Base-by-base conservation (phyloP, 2,113 vertebrate species). In the Otolemur garnettii region DNA sequence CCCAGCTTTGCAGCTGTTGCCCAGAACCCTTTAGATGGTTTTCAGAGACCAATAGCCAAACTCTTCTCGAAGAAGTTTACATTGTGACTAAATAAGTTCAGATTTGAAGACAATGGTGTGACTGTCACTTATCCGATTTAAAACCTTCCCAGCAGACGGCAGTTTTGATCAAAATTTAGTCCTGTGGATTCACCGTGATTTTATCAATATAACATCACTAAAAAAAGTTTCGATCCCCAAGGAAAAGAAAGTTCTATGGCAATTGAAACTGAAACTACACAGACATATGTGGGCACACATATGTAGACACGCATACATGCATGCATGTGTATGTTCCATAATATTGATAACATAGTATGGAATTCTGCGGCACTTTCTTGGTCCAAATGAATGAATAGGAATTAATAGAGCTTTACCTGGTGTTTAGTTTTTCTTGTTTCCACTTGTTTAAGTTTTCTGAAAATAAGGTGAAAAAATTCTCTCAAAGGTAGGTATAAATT, bases 131-230 rank as follows among this genome's bases (percentile, higher is more conserved):
- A 97, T 72, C 96, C 95, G 96, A 86, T 98, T 98, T 97, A 96
- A 98, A 94, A 87, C 96, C 93, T 98, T 97, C 92, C 93, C 92
- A 97, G 97, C 86, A 0, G 95, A 95, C 97, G 92, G 84, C 90
- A 90, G 87, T 71, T 98, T 98, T 98, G 97, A 97, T 97, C 95
- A 97, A 98, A 98, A 97, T 97, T 97, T 93, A 97, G 95, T 98
- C 93, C 93, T 91, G 95, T 55, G 97, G 95, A 96, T 88, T 93
- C 83, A 97, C 80, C 91, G 96, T 87, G 94, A 92, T 97, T 98
- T 97, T 96, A 98, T 96, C 92, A 97, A 95, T 96, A 93, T 83
- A 95, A 42, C 60, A 69, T 94, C n/a, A 68, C 15, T 83, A 35
- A 24, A 53, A 60, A 66, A 95, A 96, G 74, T 89, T 97, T 96